These are phyloP conservation scores for Tragopan temminckii DNA, from an alignment of 2,797 vertebrate species.

Conservation along the genomic window DNA sequence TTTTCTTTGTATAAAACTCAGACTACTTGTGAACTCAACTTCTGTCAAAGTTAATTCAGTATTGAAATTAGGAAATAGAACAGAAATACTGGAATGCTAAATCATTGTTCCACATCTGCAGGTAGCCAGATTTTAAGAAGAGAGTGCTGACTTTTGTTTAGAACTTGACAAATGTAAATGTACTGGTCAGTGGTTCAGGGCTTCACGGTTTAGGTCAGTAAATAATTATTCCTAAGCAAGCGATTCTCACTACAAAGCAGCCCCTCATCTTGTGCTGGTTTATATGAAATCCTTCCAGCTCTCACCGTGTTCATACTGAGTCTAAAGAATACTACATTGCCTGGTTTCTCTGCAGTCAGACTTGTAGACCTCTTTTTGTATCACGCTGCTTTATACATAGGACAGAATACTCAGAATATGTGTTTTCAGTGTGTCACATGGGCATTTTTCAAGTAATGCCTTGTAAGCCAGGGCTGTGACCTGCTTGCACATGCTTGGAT, in stretches of 20 bases:
- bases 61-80: neutral
- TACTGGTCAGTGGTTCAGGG: neutral
- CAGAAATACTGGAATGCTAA: neutral
- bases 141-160: neutral
- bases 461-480: neutral
- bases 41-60: slow-evolving; percentile 6
- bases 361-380: neutral
- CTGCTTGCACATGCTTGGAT: neutral
- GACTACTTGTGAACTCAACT: neutral
- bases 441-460: neutral
- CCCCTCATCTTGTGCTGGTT: neutral
- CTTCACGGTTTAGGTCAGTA: neutral
- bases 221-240: neutral
- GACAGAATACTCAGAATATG: neutral
- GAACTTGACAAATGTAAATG: neutral
- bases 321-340: neutral
- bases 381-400: neutral
- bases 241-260: neutral
- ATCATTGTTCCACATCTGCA: neutral
- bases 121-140: neutral
- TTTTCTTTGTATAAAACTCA: neutral
- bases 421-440: neutral
- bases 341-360: neutral
- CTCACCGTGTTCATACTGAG: neutral
- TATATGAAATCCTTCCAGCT: neutral